phyloP scores from a whole-genome alignment of 1,140 invertebrate genomes.

The Oncopodura yosiiana region DNA sequence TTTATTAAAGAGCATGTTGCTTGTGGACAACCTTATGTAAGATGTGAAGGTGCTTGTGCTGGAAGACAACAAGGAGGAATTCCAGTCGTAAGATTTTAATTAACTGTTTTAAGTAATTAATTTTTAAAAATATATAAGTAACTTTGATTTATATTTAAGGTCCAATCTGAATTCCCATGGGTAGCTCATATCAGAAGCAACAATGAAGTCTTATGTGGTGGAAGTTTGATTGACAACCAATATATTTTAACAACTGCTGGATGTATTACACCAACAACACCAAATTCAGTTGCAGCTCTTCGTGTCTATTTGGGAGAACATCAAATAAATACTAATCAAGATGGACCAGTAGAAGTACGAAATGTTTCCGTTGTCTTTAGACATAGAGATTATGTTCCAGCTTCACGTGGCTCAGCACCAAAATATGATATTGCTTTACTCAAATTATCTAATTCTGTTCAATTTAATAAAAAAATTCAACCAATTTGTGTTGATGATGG shows the following conservation, averaged over 20 bases:
- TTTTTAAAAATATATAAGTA: not conserved
- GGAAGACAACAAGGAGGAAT: slow-evolving; percentile 6
- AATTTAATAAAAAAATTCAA: slow-evolving; percentile 2
- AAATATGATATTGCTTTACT: slow-evolving; percentile 14
- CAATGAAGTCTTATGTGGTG: not conserved
- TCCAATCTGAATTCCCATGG: slow-evolving; percentile 1
- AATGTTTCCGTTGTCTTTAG: slow-evolving; percentile 22
- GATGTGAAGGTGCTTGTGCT: slow-evolving; percentile 12
- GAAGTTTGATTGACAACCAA: slow-evolving; percentile 13
- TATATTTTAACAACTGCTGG: slow-evolving; percentile 6
- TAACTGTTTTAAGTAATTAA: slow-evolving; percentile 1
- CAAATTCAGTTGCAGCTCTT: slow-evolving; percentile 19
- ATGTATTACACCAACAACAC: slow-evolving; percentile 8
- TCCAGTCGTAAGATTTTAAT: slow-evolving; percentile 6
- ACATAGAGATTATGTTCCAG: slow-evolving; percentile 13
- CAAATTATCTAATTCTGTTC: slow-evolving; percentile 2
- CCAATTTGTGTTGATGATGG: slow-evolving; percentile 24
- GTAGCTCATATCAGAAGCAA: slow-evolving; percentile 7
- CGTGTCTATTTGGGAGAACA: slow-evolving; percentile 11
- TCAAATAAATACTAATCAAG: not conserved
- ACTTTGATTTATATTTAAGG: not conserved
- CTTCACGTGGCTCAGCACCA: no score
- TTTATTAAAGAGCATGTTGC: not conserved
- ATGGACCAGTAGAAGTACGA: slow-evolving; percentile 1
- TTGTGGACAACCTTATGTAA: slow-evolving; percentile 11